Percentiles rank a stretch among this genome's conserved stretches.
These are phyloP conservation scores for Margaritifera margaritifera DNA, from an alignment of 2,888 invertebrate genomes.

Conservation along the genomic window DNA sequence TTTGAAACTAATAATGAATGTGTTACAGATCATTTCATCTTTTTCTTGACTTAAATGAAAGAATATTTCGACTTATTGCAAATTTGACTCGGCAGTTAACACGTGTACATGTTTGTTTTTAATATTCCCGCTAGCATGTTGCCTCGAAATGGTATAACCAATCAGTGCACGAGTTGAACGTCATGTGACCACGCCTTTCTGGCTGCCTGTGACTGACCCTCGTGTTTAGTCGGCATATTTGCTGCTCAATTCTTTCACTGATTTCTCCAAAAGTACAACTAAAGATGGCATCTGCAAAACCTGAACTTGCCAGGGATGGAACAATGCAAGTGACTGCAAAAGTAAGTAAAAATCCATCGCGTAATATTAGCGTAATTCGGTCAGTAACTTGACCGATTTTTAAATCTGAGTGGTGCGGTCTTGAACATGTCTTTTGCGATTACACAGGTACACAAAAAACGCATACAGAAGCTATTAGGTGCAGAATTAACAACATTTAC, in stretches of 20 bases:
- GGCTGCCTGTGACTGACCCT: conserved; percentile 47
- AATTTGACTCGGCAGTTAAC: too few relatives aligned
- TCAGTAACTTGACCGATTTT: conserved; percentile 8
- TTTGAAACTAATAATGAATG: too few relatives aligned
- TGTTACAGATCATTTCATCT: too few relatives aligned
- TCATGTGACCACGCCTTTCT: conserved; percentile 67
- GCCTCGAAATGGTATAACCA: conserved; percentile 52
- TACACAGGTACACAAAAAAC: too few relatives aligned
- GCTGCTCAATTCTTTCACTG: conserved; percentile 38
- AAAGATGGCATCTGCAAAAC: conserved; percentile 62
- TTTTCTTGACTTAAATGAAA: too few relatives aligned
- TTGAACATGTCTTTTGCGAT: too few relatives aligned
- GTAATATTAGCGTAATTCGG: conserved; percentile 1
- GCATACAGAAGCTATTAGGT: too few relatives aligned
- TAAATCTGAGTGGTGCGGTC: too few relatives aligned
- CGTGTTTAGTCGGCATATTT: conserved; percentile 58
- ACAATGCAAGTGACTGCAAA: conserved; percentile 69
- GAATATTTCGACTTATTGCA: too few relatives aligned
- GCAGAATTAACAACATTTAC: too few relatives aligned
- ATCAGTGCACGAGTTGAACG: conserved; percentile 41
- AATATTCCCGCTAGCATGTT: conserved; percentile 56
- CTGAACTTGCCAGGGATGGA: conserved; percentile 58
- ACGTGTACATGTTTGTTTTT: conserved; percentile 35
- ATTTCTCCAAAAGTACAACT: conserved; percentile 38
- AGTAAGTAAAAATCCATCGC: conserved; percentile 40